These are phyloP conservation scores for Macroglossus sobrinus DNA, from an alignment of 2,113 vertebrate genomes.

Conservation along the genomic window DNA sequence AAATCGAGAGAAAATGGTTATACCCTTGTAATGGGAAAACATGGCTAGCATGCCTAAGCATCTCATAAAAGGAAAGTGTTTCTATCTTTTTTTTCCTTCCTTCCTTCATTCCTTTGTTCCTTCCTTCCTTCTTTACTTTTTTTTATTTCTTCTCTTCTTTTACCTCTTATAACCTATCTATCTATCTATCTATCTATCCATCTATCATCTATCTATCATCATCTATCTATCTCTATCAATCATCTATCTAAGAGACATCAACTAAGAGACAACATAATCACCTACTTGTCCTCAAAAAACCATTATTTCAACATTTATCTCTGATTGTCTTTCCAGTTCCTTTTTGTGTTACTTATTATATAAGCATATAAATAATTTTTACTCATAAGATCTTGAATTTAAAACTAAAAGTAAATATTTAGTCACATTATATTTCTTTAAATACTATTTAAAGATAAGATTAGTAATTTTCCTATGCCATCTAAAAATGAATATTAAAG, in stretches of 20 bases:
- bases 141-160: neutral
- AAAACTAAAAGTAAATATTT: neutral
- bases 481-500: neutral
- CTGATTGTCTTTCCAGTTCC: neutral
- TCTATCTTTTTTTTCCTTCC: neutral
- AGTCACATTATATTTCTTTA: neutral
- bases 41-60: conserved; percentile 44
- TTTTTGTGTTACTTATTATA: neutral
- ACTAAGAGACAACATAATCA: neutral
- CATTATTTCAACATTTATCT: neutral
- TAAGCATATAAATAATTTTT: neutral
- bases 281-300: neutral
- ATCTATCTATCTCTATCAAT: neutral
- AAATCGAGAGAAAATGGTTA: conserved; percentile 72
- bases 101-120: neutral
- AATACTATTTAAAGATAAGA: neutral
- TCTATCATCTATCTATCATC: neutral
- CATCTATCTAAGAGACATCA: neutral
- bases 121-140: no score
- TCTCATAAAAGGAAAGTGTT: neutral
- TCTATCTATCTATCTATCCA: no score
- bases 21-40: conserved; percentile 53
- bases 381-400: neutral
- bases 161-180: no score
- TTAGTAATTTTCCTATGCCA: neutral